phyloP scores from a whole-genome alignment of 1,140 invertebrate species.

The Papilio helenus region DNA sequence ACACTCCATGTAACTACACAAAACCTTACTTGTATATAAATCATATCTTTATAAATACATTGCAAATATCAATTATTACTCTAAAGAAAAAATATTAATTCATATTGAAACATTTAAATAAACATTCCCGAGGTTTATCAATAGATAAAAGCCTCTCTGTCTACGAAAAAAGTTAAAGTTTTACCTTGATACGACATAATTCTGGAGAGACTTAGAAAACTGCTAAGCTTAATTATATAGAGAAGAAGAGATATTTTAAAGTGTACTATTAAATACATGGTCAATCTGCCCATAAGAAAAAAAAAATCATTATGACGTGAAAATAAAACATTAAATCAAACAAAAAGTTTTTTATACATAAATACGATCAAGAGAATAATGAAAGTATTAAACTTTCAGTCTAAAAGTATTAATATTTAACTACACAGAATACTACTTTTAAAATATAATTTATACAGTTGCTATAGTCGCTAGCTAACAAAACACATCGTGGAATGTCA shows the following conservation, averaged over 20 bases:
- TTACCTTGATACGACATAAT: background rate
- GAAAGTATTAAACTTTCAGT: background rate
- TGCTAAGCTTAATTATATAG: background rate
- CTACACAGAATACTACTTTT: background rate
- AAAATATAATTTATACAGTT: background rate
- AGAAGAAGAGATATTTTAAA: background rate
- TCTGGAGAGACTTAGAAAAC: background rate
- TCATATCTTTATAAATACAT: slow-evolving; percentile 19
- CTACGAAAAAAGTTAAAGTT: background rate
- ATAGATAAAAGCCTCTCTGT: background rate
- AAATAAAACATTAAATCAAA: background rate
- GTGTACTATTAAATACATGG: background rate
- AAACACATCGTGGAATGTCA: slow-evolving; percentile 34
- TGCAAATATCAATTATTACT: slow-evolving; percentile 31
- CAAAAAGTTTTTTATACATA: background rate
- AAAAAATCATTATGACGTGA: background rate
- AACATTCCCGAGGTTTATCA: slow-evolving; percentile 26
- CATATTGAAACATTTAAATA: background rate
- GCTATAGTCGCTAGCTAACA: slow-evolving; percentile 2
- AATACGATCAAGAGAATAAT: background rate
- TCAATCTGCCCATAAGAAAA: background rate
- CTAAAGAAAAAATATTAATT: slow-evolving; percentile 43
- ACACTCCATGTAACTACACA: slow-evolving; percentile 58
- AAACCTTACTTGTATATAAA: slow-evolving; percentile 42
- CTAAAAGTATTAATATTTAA: background rate